phyloP scores from a whole-genome alignment of 2,113 vertebrate species.

The Pituophis catenifer region DNA sequence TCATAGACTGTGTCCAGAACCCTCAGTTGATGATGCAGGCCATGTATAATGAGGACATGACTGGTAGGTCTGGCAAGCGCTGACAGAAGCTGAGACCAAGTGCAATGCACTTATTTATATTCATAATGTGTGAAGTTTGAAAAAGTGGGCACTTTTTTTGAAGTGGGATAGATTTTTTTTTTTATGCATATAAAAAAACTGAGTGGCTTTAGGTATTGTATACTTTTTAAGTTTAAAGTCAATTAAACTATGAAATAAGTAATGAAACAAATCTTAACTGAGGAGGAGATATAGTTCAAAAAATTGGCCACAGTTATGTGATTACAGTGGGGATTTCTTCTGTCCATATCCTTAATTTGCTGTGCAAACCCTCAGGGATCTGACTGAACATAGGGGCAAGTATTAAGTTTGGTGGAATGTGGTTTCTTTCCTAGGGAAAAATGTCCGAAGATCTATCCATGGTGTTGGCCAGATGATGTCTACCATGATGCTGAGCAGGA shows the following conservation, averaged over 20 bases:
- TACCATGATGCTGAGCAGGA: constrained; percentile 95
- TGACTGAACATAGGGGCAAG: not conserved
- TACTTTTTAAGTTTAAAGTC: not conserved
- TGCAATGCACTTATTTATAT: not conserved
- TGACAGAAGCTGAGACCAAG: not conserved
- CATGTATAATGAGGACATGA: constrained; percentile 76
- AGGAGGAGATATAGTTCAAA: not conserved
- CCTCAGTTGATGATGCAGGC: constrained; percentile 68
- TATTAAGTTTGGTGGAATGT: constrained; percentile 4
- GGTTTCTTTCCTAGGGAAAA: constrained; percentile 75
- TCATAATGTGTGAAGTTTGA: not conserved
- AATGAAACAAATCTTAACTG: not conserved
- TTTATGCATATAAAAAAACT: not conserved
- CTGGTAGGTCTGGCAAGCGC: constrained; percentile 63
- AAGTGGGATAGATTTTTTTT: not conserved
- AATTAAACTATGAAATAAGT: not conserved
- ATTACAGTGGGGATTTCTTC: not conserved
- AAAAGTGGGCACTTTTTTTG: not conserved
- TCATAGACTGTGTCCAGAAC: constrained; percentile 92
- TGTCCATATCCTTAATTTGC: not conserved
- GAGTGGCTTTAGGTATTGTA: not conserved
- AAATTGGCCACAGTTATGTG: not conserved
- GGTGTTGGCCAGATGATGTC: constrained; percentile 97
- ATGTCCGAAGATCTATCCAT: constrained; percentile 91
- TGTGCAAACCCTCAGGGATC: not conserved